phyloP scores from a whole-genome alignment of 2,888 invertebrate species.

The Uropetala carovei region DNA sequence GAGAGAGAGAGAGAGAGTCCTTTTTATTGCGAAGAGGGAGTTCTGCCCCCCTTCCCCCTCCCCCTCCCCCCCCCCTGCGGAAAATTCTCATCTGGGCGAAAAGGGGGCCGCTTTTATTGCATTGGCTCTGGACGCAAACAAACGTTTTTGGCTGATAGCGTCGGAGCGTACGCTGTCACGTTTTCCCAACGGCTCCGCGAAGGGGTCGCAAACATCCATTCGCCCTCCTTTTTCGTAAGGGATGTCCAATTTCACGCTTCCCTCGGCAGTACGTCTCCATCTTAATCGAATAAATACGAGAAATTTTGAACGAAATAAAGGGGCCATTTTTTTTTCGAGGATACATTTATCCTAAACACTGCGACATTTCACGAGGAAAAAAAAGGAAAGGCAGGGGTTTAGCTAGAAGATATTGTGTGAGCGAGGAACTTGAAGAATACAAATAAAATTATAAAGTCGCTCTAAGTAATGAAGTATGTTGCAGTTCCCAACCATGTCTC shows the following conservation, averaged over 20 bases:
- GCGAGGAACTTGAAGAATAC: no score
- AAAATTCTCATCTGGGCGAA: conserved; percentile 5
- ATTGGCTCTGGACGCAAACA: neutral
- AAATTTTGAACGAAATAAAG: no score
- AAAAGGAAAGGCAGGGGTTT: no score
- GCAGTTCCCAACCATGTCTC: no score
- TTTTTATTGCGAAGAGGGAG: neutral
- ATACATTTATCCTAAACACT: no score
- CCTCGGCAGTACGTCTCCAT: neutral
- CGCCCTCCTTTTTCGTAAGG: neutral
- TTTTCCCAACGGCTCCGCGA: neutral
- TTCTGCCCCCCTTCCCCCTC: no score
- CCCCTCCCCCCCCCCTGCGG: neutral
- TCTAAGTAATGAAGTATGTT: no score
- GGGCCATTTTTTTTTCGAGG: no score
- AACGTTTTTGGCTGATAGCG: neutral
- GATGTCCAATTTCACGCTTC: neutral
- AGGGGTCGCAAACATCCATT: neutral
- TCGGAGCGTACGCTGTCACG: neutral
- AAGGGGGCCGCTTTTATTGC: neutral
- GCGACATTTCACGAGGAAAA: no score
- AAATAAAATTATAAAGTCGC: no score
- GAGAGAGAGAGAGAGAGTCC: neutral
- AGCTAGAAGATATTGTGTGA: no score
- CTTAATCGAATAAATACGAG: neutral